These are phyloP conservation scores for Paralvinella palmiformis DNA, from an alignment of 1,140 invertebrate genomes.

Conservation along the genomic window DNA sequence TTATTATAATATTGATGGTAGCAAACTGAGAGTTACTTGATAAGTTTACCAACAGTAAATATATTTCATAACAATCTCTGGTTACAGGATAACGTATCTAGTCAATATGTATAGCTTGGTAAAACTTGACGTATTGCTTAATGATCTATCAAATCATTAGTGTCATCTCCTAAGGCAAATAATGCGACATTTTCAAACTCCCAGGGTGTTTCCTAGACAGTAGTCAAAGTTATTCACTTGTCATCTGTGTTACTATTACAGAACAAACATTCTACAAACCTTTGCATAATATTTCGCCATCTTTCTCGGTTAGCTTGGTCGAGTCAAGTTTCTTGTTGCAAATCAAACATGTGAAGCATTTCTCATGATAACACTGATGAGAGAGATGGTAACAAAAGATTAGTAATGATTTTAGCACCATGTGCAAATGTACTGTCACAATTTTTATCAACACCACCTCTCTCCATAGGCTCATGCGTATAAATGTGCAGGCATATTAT, in stretches of 20 bases:
- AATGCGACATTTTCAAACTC: neutral
- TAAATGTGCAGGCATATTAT: neutral
- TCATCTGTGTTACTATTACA: neutral
- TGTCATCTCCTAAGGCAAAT: neutral
- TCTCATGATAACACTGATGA: neutral
- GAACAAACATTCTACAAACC: neutral
- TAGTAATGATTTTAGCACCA: neutral
- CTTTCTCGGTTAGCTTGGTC: neutral
- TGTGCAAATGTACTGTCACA: neutral
- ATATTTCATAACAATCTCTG: neutral
- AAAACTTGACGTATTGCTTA: neutral
- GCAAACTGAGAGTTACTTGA: neutral
- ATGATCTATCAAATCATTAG: neutral
- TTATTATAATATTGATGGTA: no score
- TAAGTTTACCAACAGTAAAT: neutral
- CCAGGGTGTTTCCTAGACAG: neutral
- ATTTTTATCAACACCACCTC: neutral
- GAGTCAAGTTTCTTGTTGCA: constrained; percentile 37
- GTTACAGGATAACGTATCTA: neutral
- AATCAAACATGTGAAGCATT: neutral
- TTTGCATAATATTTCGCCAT: constrained; percentile 1
- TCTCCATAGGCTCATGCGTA: neutral
- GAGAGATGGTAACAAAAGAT: neutral
- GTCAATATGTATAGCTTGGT: neutral
- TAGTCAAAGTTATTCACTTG: neutral